Evolutionary conservation across 2,797 vertebrate species (phyloP), one percentile per base, ranked within the genome.

Genomic region (Hemibagrus guttatus): DNA sequence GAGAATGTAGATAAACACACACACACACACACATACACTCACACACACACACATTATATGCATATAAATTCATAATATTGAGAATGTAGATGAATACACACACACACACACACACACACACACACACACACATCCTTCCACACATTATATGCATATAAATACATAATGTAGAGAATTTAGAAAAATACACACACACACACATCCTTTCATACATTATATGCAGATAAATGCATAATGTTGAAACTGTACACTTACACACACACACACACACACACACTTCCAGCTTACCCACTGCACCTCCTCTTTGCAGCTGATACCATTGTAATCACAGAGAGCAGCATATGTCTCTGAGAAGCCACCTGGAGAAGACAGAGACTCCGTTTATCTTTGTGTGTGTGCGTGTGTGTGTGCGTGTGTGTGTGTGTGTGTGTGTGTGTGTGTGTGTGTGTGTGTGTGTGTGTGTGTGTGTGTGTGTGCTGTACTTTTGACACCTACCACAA

Each of bases 291-390:
- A 98, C 86, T 98, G 97, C 81, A 98, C 97, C 93, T 98, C 97
- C 91, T 98, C 97, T 83, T 97, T 97, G 92, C 97, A 98, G 90
- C 96, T 95, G 5, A 98, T 96, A 16, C 97, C 96, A 4, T 98
- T 98, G 91, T 98, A 98, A 94, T 98, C 97, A 46, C 97, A 98
- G 8, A 98, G 95, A 66, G 97, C 97, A 0, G 97, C 96, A 0
- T 98, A 98, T 6, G 97, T 98, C 92, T 98, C 97, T 0, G 97
- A 98, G 92, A 98, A 98, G 35, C 97, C 97, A 88, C 97, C 97
- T 98, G 90, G 89, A 90, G 93, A 87, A 88, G 52, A 68, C 12
- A 74, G 71, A 87, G 7, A 63, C 26, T 52, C 31, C 2, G 1
- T 69, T 56, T 85, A 49, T 80, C 31, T 17, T 2, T 35, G 49